phyloP scores from a whole-genome alignment of 2,113 vertebrate species.

The Rhinolophus ferrumequinum region DNA sequence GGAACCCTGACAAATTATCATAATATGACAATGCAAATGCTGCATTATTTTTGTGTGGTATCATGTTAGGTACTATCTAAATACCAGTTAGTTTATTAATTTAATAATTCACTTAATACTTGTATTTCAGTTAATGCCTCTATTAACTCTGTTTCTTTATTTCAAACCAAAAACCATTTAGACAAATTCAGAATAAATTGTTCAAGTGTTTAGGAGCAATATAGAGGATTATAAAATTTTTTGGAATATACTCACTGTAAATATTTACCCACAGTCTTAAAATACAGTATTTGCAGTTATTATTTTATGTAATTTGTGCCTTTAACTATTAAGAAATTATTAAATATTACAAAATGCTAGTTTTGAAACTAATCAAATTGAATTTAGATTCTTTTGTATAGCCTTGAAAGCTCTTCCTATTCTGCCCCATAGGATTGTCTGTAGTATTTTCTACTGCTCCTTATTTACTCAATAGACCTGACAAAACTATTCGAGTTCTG shows the following conservation, averaged over 20 bases:
- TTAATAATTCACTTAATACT: neutral
- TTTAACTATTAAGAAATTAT: neutral
- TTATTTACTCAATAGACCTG: neutral
- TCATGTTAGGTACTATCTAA: neutral
- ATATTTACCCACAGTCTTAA: neutral
- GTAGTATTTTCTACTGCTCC: neutral
- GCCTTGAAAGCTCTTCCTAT: neutral
- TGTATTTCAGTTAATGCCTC: neutral
- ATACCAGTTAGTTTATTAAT: neutral
- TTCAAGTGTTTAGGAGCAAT: neutral
- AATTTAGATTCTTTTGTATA: neutral
- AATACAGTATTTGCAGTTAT: neutral
- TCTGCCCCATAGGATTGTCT: neutral
- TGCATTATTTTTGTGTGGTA: neutral
- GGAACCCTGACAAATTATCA: neutral
- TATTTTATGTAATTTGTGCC: neutral
- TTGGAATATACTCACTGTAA: neutral
- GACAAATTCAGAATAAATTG: neutral
- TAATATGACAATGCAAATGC: conserved; percentile 23
- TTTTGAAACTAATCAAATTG: neutral
- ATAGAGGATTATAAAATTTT: neutral
- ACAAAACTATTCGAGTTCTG: neutral
- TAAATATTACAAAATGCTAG: neutral
- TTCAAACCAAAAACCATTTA: neutral
- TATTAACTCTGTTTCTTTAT: neutral